phyloP scores from a whole-genome alignment of 2,113 vertebrate species.

The Puntigrus tetrazona region DNA sequence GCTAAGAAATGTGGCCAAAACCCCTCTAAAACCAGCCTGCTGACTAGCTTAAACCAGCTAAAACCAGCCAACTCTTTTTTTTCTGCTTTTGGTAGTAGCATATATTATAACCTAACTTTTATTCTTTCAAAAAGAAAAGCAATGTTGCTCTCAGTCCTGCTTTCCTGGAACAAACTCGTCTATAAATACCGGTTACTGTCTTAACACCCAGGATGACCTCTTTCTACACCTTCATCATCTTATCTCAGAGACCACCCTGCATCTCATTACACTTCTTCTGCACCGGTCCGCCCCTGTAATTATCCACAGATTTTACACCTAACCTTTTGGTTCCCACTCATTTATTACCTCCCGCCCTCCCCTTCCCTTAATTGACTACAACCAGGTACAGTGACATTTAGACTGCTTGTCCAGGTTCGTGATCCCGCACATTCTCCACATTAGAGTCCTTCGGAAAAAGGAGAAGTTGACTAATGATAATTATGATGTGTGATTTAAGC shows the following conservation, averaged over 20 bases:
- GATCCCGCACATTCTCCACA: constrained; percentile 43
- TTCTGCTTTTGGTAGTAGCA: neutral
- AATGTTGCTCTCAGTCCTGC: neutral
- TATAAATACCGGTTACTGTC: neutral
- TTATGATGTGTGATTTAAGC: constrained; percentile 67
- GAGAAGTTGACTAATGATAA: constrained; percentile 54
- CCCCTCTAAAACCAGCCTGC: too few relatives aligned
- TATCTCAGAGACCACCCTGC: constrained; percentile 41
- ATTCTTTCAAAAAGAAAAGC: neutral
- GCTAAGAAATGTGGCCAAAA: too few relatives aligned
- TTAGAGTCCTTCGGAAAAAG: constrained; percentile 30
- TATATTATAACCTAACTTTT: neutral
- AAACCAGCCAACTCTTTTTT: neutral
- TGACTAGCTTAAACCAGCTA: too few relatives aligned
- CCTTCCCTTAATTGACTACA: constrained; percentile 58
- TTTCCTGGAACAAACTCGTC: neutral
- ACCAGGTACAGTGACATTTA: constrained; percentile 62
- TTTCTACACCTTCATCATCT: constrained; percentile 20
- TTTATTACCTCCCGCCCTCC: constrained; percentile 46
- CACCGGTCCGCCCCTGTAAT: constrained; percentile 54
- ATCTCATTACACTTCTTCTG: constrained; percentile 56
- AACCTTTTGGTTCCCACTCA: constrained; percentile 60
- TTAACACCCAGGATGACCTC: constrained; percentile 21
- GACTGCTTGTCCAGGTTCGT: constrained; percentile 45
- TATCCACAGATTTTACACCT: constrained; percentile 52